Conservation (phyloP, 53 echinoderm and acorn worm species). For the Holothuria scabra region DNA sequence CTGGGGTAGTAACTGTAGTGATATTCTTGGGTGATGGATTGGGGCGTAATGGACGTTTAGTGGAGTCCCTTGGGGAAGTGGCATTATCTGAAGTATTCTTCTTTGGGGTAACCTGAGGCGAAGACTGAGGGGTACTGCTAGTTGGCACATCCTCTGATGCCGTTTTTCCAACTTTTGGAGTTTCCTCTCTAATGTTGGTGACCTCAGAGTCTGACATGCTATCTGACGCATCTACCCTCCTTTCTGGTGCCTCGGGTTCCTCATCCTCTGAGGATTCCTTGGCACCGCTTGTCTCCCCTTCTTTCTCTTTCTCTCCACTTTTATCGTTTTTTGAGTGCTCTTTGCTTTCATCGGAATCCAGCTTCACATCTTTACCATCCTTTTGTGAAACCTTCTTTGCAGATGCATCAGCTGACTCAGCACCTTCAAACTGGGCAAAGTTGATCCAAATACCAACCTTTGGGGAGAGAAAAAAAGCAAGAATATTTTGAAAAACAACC, state of each 20-base stretch:
- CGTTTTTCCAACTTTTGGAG: conserved; percentile 37
- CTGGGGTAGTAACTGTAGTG: conserved; percentile 14
- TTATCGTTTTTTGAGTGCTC: conserved; percentile 46
- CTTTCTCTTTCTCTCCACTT: conserved; percentile 29
- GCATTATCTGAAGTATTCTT: background rate
- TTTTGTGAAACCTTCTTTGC: conserved; percentile 9
- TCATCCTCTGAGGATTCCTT: conserved; percentile 42
- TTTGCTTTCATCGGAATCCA: background rate
- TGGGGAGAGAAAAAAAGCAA: background rate
- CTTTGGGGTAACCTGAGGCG: conserved; percentile 41
- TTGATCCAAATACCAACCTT: conserved; percentile 91
- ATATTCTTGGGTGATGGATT: conserved; percentile 24
- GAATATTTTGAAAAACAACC: no score
- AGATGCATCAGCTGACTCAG: conserved; percentile 44
- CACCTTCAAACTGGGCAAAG: conserved; percentile 61
- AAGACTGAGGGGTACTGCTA: conserved; percentile 38
- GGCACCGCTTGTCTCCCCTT: conserved; percentile 20
- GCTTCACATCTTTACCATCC: background rate
- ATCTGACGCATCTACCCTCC: conserved; percentile 7
- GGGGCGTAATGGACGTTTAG: conserved; percentile 21
- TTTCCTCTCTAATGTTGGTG: conserved; percentile 9
- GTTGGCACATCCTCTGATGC: conserved; percentile 36
- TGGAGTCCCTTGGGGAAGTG: background rate
- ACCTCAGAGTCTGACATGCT: conserved; percentile 21
- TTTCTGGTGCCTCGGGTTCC: conserved; percentile 12